Evolutionary conservation across 1,140 invertebrate genomes (phyloP).

Genomic region (Drosophila takahashii): DNA sequence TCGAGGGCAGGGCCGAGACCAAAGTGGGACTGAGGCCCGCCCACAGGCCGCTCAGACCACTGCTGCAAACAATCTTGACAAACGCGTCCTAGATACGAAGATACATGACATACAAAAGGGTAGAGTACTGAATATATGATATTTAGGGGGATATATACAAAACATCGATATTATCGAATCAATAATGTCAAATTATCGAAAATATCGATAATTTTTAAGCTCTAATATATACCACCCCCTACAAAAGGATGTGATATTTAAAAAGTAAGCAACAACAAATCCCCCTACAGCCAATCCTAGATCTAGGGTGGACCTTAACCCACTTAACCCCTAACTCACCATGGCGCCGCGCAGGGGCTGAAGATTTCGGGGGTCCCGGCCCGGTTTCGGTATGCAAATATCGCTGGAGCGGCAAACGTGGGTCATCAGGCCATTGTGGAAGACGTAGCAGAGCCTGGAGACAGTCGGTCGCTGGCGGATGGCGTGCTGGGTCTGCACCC

Average conservation of each 20-base stretch:
- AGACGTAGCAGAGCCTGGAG: conserved; percentile 96
- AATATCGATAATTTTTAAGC: no score
- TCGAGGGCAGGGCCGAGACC: conserved; percentile 97
- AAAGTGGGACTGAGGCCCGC: conserved; percentile 98
- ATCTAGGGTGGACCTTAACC: background rate
- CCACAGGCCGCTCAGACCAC: conserved; percentile 97
- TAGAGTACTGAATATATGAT: no score
- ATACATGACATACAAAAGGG: background rate
- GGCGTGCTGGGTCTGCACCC: conserved; percentile 95
- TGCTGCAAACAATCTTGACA: conserved; percentile 93
- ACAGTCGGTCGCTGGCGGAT: conserved; percentile 94
- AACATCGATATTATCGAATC: no score
- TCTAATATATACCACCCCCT: no score
- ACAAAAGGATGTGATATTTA: no score
- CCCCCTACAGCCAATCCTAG: no score
- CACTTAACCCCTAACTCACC: conserved; percentile 86
- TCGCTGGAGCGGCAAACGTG: conserved; percentile 91
- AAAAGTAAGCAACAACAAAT: no score
- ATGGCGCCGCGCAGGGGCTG: conserved; percentile 95
- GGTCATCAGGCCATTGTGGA: conserved; percentile 99
- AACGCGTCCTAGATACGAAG: conserved; percentile 93
- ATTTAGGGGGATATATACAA: no score
- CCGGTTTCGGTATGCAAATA: conserved; percentile 87
- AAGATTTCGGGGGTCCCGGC: conserved; percentile 86
- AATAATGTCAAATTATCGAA: no score